Percentiles rank a stretch among this genome's conserved stretches.
Conservation (phyloP, 2,113 vertebrate genomes). For the Tachysurus fulvidraco region DNA sequence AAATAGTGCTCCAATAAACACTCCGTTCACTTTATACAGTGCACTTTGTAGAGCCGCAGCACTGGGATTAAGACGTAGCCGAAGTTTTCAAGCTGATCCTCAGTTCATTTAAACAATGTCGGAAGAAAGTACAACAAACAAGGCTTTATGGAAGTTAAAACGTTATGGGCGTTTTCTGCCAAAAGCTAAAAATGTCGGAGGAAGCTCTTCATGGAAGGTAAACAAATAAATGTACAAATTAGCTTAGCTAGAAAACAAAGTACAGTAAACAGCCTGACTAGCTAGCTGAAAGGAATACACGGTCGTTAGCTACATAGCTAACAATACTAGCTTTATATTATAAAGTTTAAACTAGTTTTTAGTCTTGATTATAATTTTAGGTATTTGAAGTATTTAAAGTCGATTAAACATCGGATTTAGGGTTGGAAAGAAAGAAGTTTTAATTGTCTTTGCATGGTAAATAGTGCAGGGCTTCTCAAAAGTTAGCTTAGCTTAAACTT, state of each 20-base stretch:
- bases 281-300: not conserved
- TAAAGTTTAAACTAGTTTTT: not conserved
- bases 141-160: conserved; percentile 73
- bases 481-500: not conserved
- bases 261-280: too few relatives aligned
- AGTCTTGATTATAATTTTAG: not conserved
- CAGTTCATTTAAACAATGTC: not conserved
- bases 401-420: too few relatives aligned
- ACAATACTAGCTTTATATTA: not conserved
- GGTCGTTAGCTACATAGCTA: not conserved
- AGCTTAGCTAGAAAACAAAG: not conserved
- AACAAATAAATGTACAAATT: not conserved
- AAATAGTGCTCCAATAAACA: not conserved
- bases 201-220: conserved; percentile 77
- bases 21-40: not conserved
- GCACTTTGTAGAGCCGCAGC: not conserved
- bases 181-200: not conserved
- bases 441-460: not conserved
- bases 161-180: conserved; percentile 78
- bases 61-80: not conserved
- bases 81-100: not conserved
- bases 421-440: not conserved
- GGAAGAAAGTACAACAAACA: not conserved
- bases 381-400: not conserved
- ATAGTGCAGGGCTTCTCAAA: not conserved